These are phyloP conservation scores for Fragum fragum DNA, from an alignment of 2,888 invertebrate genomes.

Conservation along the genomic window DNA sequence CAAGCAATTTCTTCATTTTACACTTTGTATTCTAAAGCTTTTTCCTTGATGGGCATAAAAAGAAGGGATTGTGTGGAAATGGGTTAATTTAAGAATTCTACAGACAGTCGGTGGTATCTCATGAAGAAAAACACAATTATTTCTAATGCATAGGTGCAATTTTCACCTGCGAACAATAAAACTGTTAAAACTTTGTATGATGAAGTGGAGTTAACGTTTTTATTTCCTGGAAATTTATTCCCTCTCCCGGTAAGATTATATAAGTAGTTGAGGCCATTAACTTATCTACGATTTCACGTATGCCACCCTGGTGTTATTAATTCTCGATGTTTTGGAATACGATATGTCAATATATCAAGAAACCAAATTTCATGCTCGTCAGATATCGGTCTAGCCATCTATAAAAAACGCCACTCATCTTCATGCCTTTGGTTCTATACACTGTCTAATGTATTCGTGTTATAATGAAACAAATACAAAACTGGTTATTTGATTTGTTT, in stretches of 20 bases:
- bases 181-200: background rate
- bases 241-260: background rate
- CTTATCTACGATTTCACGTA: conserved; percentile 10
- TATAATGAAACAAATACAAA: too few relatives aligned
- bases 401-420: too few relatives aligned
- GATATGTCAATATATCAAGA: conserved; percentile 28
- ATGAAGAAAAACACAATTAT: background rate
- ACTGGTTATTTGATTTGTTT: too few relatives aligned
- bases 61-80: too few relatives aligned
- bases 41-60: too few relatives aligned
- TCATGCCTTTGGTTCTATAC: too few relatives aligned
- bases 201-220: conserved; percentile 12
- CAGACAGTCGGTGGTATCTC: too few relatives aligned
- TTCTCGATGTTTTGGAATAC: conserved; percentile 8
- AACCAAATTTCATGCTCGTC: conserved; percentile 7
- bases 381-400: background rate
- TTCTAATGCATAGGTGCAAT: background rate
- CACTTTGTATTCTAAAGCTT: too few relatives aligned
- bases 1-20: too few relatives aligned
- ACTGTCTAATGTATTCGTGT: too few relatives aligned
- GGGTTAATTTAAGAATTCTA: too few relatives aligned
- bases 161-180: conserved; percentile 10
- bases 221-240: conserved; percentile 7
- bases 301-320: conserved; percentile 22
- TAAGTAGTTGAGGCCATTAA: conserved; percentile 2